These are phyloP conservation scores for Drosophila paulistorum DNA, from an alignment of 1,140 invertebrate genomes.

Conservation along the genomic window DNA sequence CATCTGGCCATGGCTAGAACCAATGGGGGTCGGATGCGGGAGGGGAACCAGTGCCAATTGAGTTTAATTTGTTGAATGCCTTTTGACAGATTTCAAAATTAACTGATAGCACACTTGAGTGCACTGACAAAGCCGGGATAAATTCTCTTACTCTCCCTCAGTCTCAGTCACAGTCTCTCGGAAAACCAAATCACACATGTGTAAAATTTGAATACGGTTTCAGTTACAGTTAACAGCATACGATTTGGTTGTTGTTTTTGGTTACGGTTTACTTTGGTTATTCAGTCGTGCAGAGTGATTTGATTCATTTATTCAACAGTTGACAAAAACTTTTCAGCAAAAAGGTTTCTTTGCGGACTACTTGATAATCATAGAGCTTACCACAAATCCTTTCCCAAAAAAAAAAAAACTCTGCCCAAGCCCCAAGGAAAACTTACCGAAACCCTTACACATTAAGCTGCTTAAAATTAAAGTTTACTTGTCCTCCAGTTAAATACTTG, in stretches of 20 bases:
- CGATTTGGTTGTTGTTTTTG: too few relatives aligned
- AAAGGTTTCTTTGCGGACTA: background rate
- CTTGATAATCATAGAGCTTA: constrained; percentile 2
- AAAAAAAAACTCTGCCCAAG: background rate
- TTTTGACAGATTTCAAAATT: constrained; percentile 81
- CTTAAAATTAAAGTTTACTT: constrained; percentile 1
- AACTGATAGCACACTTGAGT: constrained; percentile 74
- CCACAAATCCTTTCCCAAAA: background rate
- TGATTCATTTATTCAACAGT: constrained; percentile 53
- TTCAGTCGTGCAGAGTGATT: constrained; percentile 48
- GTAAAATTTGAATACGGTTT: constrained; percentile 8
- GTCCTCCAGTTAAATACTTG: constrained; percentile 3
- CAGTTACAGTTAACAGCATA: constrained; percentile 1
- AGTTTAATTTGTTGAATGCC: constrained; percentile 77
- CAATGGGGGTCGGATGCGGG: background rate
- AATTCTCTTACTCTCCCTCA: constrained; percentile 20
- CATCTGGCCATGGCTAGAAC: constrained; percentile 18
- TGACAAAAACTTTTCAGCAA: constrained; percentile 22
- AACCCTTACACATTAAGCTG: background rate
- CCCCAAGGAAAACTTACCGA: background rate
- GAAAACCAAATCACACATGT: constrained; percentile 1
- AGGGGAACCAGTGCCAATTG: constrained; percentile 60
- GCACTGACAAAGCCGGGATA: constrained; percentile 42
- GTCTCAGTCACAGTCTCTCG: background rate
- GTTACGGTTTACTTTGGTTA: constrained; percentile 21